phyloP scores from a whole-genome alignment of 92 coral and sea anemone species.

The Montipora capitata region DNA sequence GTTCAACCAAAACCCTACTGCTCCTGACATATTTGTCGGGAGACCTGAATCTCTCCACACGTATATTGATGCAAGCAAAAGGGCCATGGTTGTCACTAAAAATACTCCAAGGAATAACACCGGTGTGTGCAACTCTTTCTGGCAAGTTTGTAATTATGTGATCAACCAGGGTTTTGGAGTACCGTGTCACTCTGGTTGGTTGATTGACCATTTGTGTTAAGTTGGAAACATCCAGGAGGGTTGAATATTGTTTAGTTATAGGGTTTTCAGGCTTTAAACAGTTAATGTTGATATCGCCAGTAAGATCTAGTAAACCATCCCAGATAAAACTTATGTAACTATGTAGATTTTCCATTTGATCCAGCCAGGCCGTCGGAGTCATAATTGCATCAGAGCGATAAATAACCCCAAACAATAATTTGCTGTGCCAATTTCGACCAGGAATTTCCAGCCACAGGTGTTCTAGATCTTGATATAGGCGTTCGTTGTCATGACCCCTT shows the following conservation, averaged over 20 bases:
- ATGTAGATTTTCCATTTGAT: neutral
- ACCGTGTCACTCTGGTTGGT: slow-evolving; percentile 42
- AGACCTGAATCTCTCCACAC: slow-evolving; percentile 32
- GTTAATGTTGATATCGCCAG: neutral
- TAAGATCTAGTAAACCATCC: slow-evolving; percentile 34
- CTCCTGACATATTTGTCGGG: slow-evolving; percentile 41
- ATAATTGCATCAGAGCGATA: neutral
- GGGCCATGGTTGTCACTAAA: slow-evolving; percentile 69
- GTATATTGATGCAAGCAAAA: slow-evolving; percentile 48
- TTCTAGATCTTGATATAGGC: neutral
- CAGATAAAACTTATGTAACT: neutral
- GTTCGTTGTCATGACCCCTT: neutral
- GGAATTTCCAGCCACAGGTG: neutral
- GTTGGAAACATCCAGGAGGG: slow-evolving; percentile 26
- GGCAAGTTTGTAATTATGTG: slow-evolving; percentile 61
- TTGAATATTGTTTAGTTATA: slow-evolving; percentile 11
- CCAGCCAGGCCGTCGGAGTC: neutral
- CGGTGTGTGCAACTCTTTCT: slow-evolving; percentile 25
- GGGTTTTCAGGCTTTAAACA: neutral
- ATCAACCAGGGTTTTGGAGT: slow-evolving; percentile 34
- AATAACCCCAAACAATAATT: neutral
- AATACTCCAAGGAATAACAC: slow-evolving; percentile 45
- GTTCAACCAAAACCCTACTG: slow-evolving; percentile 28
- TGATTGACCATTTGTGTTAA: slow-evolving; percentile 47
- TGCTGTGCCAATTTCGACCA: neutral